Evolutionary conservation across 1,140 invertebrate genomes (phyloP), one percentile per base, ranked within the genome.

Genomic region (Solenopsis fugax): DNA sequence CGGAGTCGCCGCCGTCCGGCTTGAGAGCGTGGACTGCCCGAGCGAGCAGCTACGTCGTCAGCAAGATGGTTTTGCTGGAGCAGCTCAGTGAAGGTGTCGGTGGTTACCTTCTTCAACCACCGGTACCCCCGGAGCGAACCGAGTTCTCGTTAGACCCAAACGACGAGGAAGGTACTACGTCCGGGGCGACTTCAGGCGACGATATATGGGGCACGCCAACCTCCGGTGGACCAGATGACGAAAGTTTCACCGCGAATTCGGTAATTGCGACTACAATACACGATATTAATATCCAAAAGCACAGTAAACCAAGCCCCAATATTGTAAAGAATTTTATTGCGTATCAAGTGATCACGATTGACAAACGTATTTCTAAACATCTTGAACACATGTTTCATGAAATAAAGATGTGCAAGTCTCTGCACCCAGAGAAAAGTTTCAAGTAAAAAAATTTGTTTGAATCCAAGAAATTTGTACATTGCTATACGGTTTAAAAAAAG

Each of bases 121-220:
- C 94, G 0, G 92, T 92, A 3, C 95, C 95, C 1, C 94, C 94
- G 1, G 95, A 88, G 87, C 95, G 92, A 48, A 95, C 93, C 2
- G 93, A 96, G 89, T 94, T 93, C 86, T 93, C 93, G 10, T 71
- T 95, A 88, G 93, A 95, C 52, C 91, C 95, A 77, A 94, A 95
- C 91, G 92, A 96, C 90, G 96, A 96, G 62, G 97, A 97, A 78
- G 96, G 96, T 16, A 97, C 97, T 73, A 97, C 96, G 0, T 98
- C 97, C 58, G 97, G 97, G 0, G 97, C 97, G 0, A 97, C 97
- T 18, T 98, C 97, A 3, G 97, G 97, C 0, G 97, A 98, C 93
- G 97, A 98, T 92, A 97, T 98, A 48, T 98, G 97, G 97, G 97
- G 97, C 1, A 98, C 97, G 1, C 97, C 97, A 3, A 98, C 97